Conservation (phyloP, 2,113 vertebrate species). For the Mirza zaza region DNA sequence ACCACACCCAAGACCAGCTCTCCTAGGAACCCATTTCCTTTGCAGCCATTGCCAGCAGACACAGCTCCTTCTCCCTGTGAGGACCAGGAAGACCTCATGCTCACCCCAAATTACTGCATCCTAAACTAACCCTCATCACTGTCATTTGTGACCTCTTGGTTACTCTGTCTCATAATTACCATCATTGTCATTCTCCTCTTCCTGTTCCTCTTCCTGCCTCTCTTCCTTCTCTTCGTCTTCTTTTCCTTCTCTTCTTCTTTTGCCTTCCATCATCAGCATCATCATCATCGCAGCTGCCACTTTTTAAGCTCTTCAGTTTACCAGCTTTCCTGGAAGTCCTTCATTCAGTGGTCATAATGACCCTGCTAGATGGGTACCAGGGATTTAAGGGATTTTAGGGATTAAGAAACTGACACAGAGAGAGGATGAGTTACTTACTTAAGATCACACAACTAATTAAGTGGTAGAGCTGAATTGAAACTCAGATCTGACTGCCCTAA, state of each 20-base stretch:
- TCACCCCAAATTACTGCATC: accelerated
- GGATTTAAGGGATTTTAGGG: too few species aligned
- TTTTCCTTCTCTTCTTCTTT: background rate
- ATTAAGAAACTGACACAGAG: background rate
- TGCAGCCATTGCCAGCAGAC: background rate
- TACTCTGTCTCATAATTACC: background rate
- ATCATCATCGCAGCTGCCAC: background rate
- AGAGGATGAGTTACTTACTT: background rate
- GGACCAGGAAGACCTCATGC: background rate
- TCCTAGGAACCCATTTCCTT: background rate
- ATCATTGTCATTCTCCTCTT: background rate
- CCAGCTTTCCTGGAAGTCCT: background rate
- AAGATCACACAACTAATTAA: background rate
- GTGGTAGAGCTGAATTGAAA: background rate
- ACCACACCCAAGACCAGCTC: background rate
- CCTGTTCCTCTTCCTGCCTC: background rate
- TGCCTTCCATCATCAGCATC: background rate
- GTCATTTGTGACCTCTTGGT: background rate
- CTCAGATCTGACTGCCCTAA: background rate
- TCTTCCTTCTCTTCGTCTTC: too few species aligned
- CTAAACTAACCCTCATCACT: background rate
- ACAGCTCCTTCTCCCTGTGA: background rate
- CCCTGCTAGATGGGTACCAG: background rate
- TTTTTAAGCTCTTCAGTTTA: background rate
- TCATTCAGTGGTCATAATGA: background rate